Percentiles rank a stretch among this genome's conserved stretches.
These are phyloP conservation scores for Sialis fuliginosa DNA, from an alignment of 2,888 invertebrate genomes.

Conservation along the genomic window DNA sequence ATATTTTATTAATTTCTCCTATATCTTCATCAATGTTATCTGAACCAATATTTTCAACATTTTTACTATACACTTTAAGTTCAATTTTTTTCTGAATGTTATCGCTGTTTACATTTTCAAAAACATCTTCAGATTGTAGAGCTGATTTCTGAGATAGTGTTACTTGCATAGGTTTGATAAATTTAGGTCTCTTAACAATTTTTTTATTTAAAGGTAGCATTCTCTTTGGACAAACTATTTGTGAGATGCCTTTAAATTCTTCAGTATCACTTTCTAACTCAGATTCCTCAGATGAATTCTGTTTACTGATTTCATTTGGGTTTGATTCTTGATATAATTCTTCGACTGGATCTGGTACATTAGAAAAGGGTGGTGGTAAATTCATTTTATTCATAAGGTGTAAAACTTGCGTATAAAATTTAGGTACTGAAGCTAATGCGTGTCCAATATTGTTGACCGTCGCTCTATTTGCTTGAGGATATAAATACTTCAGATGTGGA, in stretches of 20 bases:
- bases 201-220: conserved; percentile 24
- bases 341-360: conserved; percentile 27
- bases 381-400: conserved; percentile 95
- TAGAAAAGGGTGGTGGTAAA: conserved; percentile 63
- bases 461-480: conserved; percentile 55
- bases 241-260: conserved; percentile 17
- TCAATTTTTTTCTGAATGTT: conserved; percentile 30
- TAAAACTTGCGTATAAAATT: conserved; percentile 69
- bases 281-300: conserved; percentile 29
- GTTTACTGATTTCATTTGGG: conserved; percentile 11
- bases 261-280: conserved; percentile 47
- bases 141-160: conserved; percentile 10
- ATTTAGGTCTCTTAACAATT: conserved; percentile 33
- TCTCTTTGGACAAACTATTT: conserved; percentile 30
- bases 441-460: conserved; percentile 63
- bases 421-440: conserved; percentile 53
- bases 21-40: conserved; percentile 11
- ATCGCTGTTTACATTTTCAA: conserved; percentile 30
- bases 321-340: conserved; percentile 19
- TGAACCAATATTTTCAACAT: conserved; percentile 13
- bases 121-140: conserved; percentile 32
- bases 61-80: conserved; percentile 26
- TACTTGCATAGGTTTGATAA: conserved; percentile 24
- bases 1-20: conserved; percentile 19
- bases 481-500: conserved; percentile 56